These are phyloP conservation scores for Stichopus horrens DNA, from an alignment of 53 echinoderm and acorn worm species.

Conservation along the genomic window DNA sequence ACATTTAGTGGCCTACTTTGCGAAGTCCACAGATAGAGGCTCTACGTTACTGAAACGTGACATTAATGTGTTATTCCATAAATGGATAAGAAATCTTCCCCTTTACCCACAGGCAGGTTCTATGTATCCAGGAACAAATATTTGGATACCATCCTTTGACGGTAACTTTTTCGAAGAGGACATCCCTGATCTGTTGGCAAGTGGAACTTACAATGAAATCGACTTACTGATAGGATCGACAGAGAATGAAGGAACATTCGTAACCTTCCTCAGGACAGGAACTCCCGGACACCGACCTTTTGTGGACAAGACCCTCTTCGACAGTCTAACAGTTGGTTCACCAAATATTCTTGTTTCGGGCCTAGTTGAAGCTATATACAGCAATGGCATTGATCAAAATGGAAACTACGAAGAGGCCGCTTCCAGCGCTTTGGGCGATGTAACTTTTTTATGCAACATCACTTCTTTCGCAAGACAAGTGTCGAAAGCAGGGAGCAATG, in stretches of 20 bases:
- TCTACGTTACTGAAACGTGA: too few species aligned
- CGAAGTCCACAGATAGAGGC: too few species aligned
- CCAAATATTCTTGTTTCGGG: neutral
- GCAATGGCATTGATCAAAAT: neutral
- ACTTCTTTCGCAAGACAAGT: neutral
- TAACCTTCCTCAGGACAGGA: neutral
- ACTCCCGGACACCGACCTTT: neutral
- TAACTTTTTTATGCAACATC: neutral
- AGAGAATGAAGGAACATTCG: neutral
- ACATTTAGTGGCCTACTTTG: too few species aligned
- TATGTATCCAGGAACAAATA: neutral
- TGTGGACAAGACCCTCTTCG: neutral
- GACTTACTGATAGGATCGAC: neutral
- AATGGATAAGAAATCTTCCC: too few species aligned
- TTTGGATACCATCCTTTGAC: slow-evolving; percentile 10
- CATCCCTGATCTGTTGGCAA: neutral
- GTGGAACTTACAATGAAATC: neutral
- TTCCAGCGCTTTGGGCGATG: neutral
- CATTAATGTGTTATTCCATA: too few species aligned
- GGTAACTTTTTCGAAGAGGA: neutral
- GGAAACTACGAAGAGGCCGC: neutral
- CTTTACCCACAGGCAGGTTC: neutral
- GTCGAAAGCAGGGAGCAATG: neutral
- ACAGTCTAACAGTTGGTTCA: neutral
- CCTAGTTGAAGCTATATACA: slow-evolving; percentile 12